phyloP scores from a whole-genome alignment of 2,888 invertebrate genomes.

The Caenorhabditis virilis region DNA sequence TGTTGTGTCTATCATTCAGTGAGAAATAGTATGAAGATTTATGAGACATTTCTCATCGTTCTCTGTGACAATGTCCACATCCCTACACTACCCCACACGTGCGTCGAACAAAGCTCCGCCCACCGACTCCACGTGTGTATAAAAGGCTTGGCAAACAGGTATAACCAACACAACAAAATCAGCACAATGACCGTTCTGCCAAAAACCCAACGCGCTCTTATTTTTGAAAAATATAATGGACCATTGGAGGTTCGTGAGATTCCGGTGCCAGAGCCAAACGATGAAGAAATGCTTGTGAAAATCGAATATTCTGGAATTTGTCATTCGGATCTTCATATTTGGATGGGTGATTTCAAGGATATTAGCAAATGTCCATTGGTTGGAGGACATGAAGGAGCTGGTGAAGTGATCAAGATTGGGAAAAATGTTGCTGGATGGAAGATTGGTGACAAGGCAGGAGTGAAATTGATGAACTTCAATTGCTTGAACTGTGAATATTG shows the following conservation, averaged over 20 bases:
- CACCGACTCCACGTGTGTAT: no score
- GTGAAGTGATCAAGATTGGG: constrained; percentile 45
- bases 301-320: constrained; percentile 49
- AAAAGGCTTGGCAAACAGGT: no score
- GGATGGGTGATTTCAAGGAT: constrained; percentile 32
- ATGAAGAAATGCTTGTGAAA: constrained; percentile 44
- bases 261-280: constrained; percentile 35
- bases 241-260: constrained; percentile 33
- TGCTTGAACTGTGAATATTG: constrained; percentile 51
- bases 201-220: constrained; percentile 32
- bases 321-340: constrained; percentile 47
- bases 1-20: no score
- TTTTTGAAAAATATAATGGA: constrained; percentile 33
- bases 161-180: neutral
- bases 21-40: no score
- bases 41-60: no score
- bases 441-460: constrained; percentile 48
- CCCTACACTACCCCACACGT: no score
- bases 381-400: constrained; percentile 55
- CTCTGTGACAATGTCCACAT: no score
- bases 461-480: constrained; percentile 44
- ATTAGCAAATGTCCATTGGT: constrained; percentile 36
- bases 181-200: neutral
- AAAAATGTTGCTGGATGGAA: constrained; percentile 41
- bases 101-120: no score